Evolutionary conservation across 1,140 invertebrate genomes (phyloP).

Genomic region (Hylaeus anthracinus): DNA sequence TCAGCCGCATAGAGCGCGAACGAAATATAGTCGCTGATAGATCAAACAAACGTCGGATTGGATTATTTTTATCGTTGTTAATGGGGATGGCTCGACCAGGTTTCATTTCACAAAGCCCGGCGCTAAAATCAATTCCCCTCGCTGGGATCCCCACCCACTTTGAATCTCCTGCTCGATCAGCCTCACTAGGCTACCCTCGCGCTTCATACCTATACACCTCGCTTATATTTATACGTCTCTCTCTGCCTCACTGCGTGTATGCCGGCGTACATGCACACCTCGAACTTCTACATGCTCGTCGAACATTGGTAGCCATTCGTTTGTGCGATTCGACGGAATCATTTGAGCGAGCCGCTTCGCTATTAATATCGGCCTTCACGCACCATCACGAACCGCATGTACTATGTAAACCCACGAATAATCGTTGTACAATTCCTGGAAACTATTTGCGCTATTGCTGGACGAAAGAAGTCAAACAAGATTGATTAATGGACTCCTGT

Average conservation of each 20-base stretch:
- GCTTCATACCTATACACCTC: slow-evolving; percentile 26
- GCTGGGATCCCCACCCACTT: slow-evolving; percentile 25
- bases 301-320: slow-evolving; percentile 32
- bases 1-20: slow-evolving; percentile 52
- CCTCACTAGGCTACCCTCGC: slow-evolving; percentile 40
- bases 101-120: slow-evolving; percentile 78
- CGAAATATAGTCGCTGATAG: slow-evolving; percentile 73
- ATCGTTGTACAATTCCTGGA: slow-evolving; percentile 18
- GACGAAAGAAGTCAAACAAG: no score
- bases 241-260: neutral
- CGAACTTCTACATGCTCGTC: slow-evolving; percentile 2
- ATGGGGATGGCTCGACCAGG: slow-evolving; percentile 73
- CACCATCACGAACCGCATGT: slow-evolving; percentile 9
- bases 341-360: slow-evolving; percentile 40
- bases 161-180: slow-evolving; percentile 46
- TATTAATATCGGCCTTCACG: slow-evolving; percentile 47
- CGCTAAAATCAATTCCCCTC: slow-evolving; percentile 78
- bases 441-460: neutral
- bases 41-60: slow-evolving; percentile 79
- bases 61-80: slow-evolving; percentile 80
- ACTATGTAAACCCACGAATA: slow-evolving; percentile 35
- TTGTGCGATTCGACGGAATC: slow-evolving; percentile 44
- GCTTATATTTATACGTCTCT: slow-evolving; percentile 21
- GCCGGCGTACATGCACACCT: neutral
- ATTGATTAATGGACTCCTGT: no score